These are phyloP conservation scores for Apteryx mantelli DNA, from an alignment of 2,113 vertebrate genomes.

Conservation along the genomic window DNA sequence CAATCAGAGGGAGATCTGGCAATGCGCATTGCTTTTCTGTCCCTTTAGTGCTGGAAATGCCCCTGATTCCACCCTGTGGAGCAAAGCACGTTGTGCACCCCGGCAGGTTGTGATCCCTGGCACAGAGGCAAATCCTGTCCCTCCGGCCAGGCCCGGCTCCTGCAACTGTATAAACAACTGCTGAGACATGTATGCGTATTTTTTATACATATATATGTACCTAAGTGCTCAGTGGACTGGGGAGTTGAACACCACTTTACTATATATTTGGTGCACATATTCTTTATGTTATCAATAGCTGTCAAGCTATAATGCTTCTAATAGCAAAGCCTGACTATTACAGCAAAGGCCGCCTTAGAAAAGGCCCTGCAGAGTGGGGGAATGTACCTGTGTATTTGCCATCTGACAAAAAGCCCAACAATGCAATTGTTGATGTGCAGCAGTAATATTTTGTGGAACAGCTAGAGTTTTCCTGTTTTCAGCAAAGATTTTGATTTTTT, in stretches of 20 bases:
- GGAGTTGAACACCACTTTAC: neutral
- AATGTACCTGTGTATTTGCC: neutral
- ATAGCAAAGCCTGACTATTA: neutral
- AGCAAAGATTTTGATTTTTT: neutral
- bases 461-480: neutral
- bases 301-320: neutral
- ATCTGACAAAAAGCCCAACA: neutral
- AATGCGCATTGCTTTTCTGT: neutral
- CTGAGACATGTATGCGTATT: neutral
- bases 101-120: too few relatives aligned
- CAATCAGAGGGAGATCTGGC: too few relatives aligned
- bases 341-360: neutral
- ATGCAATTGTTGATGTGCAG: neutral
- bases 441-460: neutral
- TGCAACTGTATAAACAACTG: too few relatives aligned
- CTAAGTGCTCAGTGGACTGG: neutral
- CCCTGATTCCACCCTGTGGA: too few relatives aligned
- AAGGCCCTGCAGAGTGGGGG: too few relatives aligned
- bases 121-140: too few relatives aligned
- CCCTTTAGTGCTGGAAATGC: too few relatives aligned
- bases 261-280: neutral
- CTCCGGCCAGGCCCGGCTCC: neutral
- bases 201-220: too few relatives aligned
- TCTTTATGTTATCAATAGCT: neutral
- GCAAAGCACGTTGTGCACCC: too few relatives aligned